These are phyloP conservation scores for Nymphalis polychloros DNA, from an alignment of 2,888 invertebrate species.

Conservation along the genomic window DNA sequence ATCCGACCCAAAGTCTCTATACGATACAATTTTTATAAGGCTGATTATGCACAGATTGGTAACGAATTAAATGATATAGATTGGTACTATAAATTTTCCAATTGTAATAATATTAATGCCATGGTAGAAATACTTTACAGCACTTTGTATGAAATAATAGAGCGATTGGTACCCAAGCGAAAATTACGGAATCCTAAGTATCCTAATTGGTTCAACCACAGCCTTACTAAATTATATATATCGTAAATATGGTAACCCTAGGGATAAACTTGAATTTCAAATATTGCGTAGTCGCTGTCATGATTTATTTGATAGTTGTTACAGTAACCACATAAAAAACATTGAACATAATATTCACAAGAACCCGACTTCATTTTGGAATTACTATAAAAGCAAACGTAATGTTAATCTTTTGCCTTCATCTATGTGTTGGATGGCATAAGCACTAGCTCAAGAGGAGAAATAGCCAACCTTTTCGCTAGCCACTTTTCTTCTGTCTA, in stretches of 20 bases:
- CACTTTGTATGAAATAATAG: slow-evolving; percentile 15
- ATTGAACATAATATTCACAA: too few species aligned
- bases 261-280: background rate
- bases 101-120: slow-evolving; percentile 16
- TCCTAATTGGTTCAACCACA: slow-evolving; percentile 25
- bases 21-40: slow-evolving; percentile 32
- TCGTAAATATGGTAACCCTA: background rate
- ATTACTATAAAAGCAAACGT: too few species aligned
- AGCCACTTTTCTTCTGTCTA: too few species aligned
- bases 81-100: slow-evolving; percentile 9
- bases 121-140: slow-evolving; percentile 23
- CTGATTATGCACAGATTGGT: slow-evolving; percentile 30
- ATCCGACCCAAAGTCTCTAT: slow-evolving; percentile 1
- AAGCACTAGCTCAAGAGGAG: too few species aligned
- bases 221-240: background rate
- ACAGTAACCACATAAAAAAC: too few species aligned
- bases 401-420: too few species aligned
- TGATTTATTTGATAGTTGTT: background rate
- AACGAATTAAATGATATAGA: slow-evolving; percentile 12
- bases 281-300: background rate
- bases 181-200: slow-evolving; percentile 10
- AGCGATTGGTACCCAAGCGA: slow-evolving; percentile 21
- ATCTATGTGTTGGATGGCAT: too few species aligned
- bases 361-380: too few species aligned
- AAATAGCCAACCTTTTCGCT: too few species aligned